phyloP scores from a whole-genome alignment of 2,888 invertebrate genomes.

The Smittia sp. region DNA sequence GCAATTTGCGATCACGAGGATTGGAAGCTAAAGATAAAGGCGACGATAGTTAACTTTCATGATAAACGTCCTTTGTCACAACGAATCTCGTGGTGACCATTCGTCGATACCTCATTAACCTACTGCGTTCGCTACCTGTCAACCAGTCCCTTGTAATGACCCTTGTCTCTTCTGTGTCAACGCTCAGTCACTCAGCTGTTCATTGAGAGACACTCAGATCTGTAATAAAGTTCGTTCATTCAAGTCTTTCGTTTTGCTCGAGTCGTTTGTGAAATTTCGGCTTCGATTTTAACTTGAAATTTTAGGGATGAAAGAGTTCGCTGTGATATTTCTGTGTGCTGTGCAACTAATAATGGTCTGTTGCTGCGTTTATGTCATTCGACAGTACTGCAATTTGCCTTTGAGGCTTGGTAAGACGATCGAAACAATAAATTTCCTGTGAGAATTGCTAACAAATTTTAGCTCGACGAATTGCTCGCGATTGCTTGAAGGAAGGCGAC shows the following conservation, averaged over 20 bases:
- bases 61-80: too few species aligned
- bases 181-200: too few species aligned
- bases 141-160: too few species aligned
- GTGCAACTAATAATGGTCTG: neutral
- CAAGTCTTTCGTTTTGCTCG: neutral
- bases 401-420: neutral
- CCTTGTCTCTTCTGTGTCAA: too few species aligned
- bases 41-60: too few species aligned
- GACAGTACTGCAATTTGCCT: neutral
- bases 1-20: too few species aligned
- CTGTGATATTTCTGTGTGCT: neutral
- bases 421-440: neutral
- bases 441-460: neutral
- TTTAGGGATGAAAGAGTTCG: neutral
- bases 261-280: neutral
- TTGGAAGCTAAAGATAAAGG: too few species aligned
- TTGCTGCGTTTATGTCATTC: neutral
- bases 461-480: neutral
- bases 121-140: too few species aligned
- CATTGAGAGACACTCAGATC: too few species aligned
- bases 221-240: neutral
- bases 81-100: too few species aligned
- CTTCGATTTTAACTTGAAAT: neutral
- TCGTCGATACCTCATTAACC: too few species aligned
- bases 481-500: neutral